Evolutionary conservation across 2,888 invertebrate genomes (phyloP), one percentile per base, ranked within the genome.

Genomic region (Apomyelois bistriatella): DNA sequence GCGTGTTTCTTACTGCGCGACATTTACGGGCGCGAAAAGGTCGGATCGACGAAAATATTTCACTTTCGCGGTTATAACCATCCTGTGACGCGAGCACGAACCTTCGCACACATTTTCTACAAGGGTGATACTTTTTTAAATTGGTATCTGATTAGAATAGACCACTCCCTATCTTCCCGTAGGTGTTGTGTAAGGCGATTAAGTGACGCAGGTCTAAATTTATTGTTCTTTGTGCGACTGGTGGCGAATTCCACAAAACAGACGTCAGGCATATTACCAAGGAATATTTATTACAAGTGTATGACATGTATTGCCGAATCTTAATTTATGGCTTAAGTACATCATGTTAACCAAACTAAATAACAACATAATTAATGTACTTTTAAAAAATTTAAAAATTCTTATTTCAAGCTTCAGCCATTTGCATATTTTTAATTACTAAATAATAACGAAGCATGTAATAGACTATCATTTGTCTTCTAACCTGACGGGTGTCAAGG

Each of bases 1-100:
- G 12, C 30, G 13, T 32, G 13, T 48, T 22, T 48, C 12, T 12
- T 48, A 38, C n/a, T 9, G 6, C 12, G 54, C 66, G 76, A 71
- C 75, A 72, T 66, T 72, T 70, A 64, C 58, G 63, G 55, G 56
- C 50, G 53, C 58, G 52, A 60, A 70, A 76, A 77, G 77, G 77
- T 70, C 76, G 62, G 54, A 58, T 49, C 53, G 63, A 65, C 70
- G 61, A 68, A 72, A 72, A 73, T 74, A 76, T 68, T 66, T 76
- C 68, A 70, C 68, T 66, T 65, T 58, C 59, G 59, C 65, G 68
- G 74, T 74, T 72, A 71, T 66, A 60, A 66, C 60, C 53, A 59
- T 55, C 63, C 58, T 58, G 67, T 78, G 77, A 78, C 74, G 73
- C 61, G 56, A 48, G 53, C 36, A 56, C 53, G 58, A 69, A 66